These are phyloP conservation scores for Anthrax anthrax DNA, from an alignment of 2,888 invertebrate species.

Conservation along the genomic window DNA sequence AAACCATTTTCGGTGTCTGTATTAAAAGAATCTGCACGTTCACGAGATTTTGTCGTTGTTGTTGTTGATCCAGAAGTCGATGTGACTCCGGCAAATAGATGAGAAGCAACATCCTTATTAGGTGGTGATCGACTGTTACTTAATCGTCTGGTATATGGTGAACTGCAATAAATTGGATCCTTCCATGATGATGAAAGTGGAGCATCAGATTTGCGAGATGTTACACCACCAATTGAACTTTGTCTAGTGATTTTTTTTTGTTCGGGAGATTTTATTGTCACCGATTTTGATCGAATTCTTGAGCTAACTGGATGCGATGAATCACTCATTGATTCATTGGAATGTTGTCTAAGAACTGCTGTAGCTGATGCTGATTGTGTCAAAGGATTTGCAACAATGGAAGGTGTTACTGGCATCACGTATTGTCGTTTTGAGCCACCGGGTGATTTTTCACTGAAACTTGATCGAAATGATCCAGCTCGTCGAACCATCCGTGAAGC, in stretches of 20 bases:
- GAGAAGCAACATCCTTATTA: conserved; percentile 5
- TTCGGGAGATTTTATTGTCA: conserved; percentile 24
- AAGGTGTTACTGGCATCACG: conserved; percentile 14
- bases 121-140: not conserved
- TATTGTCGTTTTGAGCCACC: conserved; percentile 32
- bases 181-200: conserved; percentile 15
- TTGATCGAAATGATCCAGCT: conserved; percentile 46
- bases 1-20: conserved; percentile 2
- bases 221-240: conserved; percentile 11
- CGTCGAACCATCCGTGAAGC: conserved; percentile 55
- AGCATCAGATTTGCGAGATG: conserved; percentile 13
- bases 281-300: conserved; percentile 34
- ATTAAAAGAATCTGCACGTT: conserved; percentile 2
- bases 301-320: conserved; percentile 18
- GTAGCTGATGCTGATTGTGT: conserved; percentile 40
- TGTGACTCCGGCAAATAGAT: conserved; percentile 17
- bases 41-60: conserved; percentile 5
- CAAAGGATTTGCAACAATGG: conserved; percentile 24
- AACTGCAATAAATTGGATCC: conserved; percentile 17
- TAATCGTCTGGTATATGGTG: conserved; percentile 17
- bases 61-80: conserved; percentile 24
- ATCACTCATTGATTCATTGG: conserved; percentile 26
- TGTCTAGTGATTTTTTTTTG: conserved; percentile 17
- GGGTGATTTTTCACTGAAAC: conserved; percentile 26
- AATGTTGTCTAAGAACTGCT: conserved; percentile 31